Conservation (phyloP, 2,888 invertebrate species). For the Drosophila lacicola region DNA sequence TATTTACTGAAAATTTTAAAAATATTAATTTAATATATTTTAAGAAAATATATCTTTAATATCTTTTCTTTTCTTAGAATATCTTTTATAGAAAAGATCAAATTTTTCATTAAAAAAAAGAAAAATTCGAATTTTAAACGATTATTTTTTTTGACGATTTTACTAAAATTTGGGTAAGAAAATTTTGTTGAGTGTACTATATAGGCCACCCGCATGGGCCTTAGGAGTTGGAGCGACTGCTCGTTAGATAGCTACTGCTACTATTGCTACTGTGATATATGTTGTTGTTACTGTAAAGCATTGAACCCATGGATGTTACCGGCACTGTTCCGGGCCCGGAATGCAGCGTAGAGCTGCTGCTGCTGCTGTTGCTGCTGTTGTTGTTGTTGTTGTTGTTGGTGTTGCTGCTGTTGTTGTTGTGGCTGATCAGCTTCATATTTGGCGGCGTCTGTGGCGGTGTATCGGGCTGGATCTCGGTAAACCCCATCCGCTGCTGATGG, state of each 20-base stretch:
- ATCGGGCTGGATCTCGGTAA: conserved; percentile 93
- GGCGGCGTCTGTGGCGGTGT: conserved; percentile 97
- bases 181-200: conserved; percentile 1
- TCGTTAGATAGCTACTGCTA: conserved; percentile 44
- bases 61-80: too few relatives aligned
- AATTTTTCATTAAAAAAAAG: too few relatives aligned
- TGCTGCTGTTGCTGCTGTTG: conserved; percentile 53
- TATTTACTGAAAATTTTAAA: too few relatives aligned
- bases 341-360: conserved; percentile 86
- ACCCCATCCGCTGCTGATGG: conserved; percentile 87
- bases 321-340: conserved; percentile 80
- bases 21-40: too few relatives aligned
- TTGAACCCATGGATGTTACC: conserved; percentile 86
- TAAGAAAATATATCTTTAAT: too few relatives aligned
- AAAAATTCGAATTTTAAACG: too few relatives aligned
- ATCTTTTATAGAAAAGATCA: too few relatives aligned
- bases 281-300: conserved; percentile 83
- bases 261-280: conserved; percentile 27
- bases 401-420: conserved; percentile 57
- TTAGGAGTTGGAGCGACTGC: conserved; percentile 64
- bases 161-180: too few relatives aligned
- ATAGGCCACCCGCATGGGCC: conserved; percentile 15
- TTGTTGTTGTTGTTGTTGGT: conserved; percentile 45
- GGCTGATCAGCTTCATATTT: conserved; percentile 91
- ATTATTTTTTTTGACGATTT: too few relatives aligned